Base-by-base conservation (phyloP, 2,113 vertebrate species). In the Falco punctatus region DNA sequence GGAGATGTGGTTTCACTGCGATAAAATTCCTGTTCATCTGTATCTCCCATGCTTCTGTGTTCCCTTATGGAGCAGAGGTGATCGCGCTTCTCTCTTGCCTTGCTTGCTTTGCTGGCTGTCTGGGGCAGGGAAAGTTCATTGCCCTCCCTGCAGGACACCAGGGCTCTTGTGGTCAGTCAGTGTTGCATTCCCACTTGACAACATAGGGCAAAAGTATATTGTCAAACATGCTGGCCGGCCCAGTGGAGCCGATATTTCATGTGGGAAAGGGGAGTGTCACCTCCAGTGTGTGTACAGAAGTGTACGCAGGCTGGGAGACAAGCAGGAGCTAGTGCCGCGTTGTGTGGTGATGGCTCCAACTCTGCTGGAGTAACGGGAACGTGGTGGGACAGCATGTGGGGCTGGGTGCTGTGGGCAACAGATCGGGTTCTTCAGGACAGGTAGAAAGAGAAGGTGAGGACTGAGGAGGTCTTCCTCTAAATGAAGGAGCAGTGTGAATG, bases 151-250 rank as follows among this genome's bases (percentile, higher is more conserved):
- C 42, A 38, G 33, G 28, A 46, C 27, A 58, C 1, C 8, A 35
- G 38, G 32, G 11, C 28, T 85, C 57, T 38, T 67, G 27, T 26
- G 65, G 30, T 57, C 33, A 26, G 42, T 38, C 27, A 4, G 12
- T 38, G 57, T 8, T 55, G 15, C 9, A 24, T 59, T 87, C 22
- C 38, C 32, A 46, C n/a, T 14, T 49, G 75, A 30, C 15, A 74
- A 18, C 0, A 0, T 13, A 33, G 64, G 59, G 24, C 21, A 67
- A 35, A 87, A 88, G 3, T 6, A 0, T 32, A 2, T 3, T 13
- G 55, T 27, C 59, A 38, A 77, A 35, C n/a, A 24, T 42, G 26
- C 26, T 54, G 11, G 27, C 18, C 33, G 58, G 20, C 28, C 15
- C 6, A 8, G 9, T 13, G 70, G 13, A 52, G 35, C 48, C 15